These are phyloP conservation scores for Papilio dardanus DNA, from an alignment of 1,140 invertebrate species.

Conservation along the genomic window DNA sequence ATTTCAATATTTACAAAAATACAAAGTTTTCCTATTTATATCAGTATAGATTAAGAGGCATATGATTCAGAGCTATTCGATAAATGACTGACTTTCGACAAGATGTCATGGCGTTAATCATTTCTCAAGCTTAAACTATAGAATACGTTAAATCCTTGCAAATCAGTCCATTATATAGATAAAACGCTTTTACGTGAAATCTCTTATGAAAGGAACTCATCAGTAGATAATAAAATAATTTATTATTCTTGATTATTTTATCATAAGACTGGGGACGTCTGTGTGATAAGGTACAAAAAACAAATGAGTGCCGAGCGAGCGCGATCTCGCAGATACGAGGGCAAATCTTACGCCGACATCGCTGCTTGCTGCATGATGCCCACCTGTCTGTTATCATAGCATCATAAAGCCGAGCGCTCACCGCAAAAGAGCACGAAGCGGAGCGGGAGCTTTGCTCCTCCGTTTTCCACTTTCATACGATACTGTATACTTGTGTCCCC, in stretches of 20 bases:
- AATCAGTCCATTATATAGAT: background rate
- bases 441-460: too few species aligned
- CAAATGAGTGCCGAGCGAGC: slow-evolving; percentile 28
- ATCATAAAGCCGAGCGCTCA: slow-evolving; percentile 1
- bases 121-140: too few species aligned
- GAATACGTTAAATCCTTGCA: background rate
- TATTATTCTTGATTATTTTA: background rate
- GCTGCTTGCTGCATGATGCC: slow-evolving; percentile 11
- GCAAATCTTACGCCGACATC: slow-evolving; percentile 33
- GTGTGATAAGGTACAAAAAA: slow-evolving; percentile 30
- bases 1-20: too few species aligned
- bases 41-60: too few species aligned
- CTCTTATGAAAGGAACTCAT: background rate
- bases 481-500: too few species aligned
- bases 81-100: too few species aligned
- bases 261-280: slow-evolving; percentile 21
- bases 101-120: too few species aligned
- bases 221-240: slow-evolving; percentile 8
- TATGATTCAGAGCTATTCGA: too few species aligned
- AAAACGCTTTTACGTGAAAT: background rate
- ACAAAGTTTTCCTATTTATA: too few species aligned
- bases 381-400: slow-evolving; percentile 30
- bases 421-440: background rate
- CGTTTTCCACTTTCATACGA: too few species aligned
- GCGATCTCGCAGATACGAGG: slow-evolving; percentile 21